phyloP scores from a whole-genome alignment of 2,113 vertebrate genomes.

The Furnarius figulus region DNA sequence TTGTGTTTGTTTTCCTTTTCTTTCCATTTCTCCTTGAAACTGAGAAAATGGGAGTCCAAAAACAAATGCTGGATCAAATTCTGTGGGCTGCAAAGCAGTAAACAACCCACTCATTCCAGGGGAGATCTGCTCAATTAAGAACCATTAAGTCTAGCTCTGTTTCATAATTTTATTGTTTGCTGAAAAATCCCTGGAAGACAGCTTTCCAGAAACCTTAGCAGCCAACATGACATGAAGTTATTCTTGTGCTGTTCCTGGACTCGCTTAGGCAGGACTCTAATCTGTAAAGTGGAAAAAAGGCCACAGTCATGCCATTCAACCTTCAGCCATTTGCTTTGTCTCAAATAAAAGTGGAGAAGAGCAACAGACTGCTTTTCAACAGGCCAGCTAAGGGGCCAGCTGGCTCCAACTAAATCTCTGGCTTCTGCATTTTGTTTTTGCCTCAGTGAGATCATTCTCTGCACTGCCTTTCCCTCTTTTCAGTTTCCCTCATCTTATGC shows the following conservation, averaged over 20 bases:
- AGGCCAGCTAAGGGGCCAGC: neutral
- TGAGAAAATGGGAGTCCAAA: neutral
- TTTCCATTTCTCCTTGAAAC: neutral
- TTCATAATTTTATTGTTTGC: neutral
- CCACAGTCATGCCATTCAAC: neutral
- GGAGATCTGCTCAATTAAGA: conserved; percentile 34
- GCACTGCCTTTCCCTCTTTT: neutral
- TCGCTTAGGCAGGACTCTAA: neutral
- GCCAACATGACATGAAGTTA: neutral
- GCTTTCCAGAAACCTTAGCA: neutral
- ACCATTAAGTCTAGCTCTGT: neutral
- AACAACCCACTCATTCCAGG: neutral
- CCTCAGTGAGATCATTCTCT: neutral
- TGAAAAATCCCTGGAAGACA: neutral
- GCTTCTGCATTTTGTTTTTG: neutral
- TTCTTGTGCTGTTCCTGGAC: neutral
- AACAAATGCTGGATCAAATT: neutral
- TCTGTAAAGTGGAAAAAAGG: neutral
- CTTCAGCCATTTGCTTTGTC: neutral
- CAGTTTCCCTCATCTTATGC: neutral
- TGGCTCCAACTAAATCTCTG: neutral
- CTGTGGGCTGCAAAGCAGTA: neutral
- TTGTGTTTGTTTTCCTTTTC: neutral
- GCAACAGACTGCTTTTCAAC: neutral
- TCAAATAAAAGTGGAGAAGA: neutral